Percentiles rank a stretch among this genome's conserved stretches.
Evolutionary conservation across 2,113 vertebrate genomes (phyloP).

Genomic region (Salvelinus namaycush): DNA sequence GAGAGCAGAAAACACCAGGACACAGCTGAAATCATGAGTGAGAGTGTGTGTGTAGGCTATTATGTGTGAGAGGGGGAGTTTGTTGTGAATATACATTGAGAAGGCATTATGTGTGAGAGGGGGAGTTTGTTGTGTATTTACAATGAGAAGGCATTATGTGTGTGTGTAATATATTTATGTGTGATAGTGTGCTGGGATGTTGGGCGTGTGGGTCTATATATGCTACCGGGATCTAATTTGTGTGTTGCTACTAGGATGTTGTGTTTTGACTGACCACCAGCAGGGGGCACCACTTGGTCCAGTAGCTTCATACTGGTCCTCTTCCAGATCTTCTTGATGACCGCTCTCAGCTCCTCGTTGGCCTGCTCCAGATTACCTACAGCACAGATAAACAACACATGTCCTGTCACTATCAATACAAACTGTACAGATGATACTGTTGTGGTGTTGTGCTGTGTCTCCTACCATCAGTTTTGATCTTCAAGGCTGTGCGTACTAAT

Average conservation of each 20-base stretch:
- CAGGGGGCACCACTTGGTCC: constrained; percentile 98
- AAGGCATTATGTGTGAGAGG: not conserved
- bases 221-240: not conserved
- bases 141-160: not conserved
- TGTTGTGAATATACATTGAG: not conserved
- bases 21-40: constrained; percentile 6
- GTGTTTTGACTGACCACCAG: constrained; percentile 89
- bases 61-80: not conserved
- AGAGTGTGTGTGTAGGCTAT: too few species aligned
- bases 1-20: constrained; percentile 52
- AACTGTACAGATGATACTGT: too few species aligned
- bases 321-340: constrained; percentile 99
- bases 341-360: constrained; percentile 95
- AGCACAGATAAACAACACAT: constrained; percentile 24
- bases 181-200: too few species aligned
- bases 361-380: constrained; percentile 97
- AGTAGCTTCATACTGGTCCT: constrained; percentile 98
- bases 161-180: too few species aligned
- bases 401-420: constrained; percentile 13
- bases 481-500: constrained; percentile 94
- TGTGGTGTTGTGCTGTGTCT: not conserved
- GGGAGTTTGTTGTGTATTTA: too few species aligned
- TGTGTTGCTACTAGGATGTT: not conserved
- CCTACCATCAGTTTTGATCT: constrained; percentile 99
- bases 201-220: not conserved